Conservation (phyloP, 2,888 invertebrate species). For the Drosophila flavopinicola region DNA sequence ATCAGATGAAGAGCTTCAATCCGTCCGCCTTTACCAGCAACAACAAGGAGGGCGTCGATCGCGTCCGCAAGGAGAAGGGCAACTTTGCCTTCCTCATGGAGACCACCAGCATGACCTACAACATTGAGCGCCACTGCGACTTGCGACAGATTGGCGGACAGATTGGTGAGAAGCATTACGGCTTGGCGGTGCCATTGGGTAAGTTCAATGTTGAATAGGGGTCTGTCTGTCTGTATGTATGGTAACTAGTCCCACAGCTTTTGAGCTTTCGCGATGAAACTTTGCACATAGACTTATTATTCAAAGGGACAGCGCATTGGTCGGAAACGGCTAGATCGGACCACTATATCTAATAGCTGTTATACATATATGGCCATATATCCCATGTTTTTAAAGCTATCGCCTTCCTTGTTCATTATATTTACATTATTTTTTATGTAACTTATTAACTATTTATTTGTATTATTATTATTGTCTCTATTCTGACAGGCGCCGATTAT, state of each 20-base stretch:
- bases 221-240: too few species aligned
- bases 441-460: too few species aligned
- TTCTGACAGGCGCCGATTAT: constrained; percentile 88
- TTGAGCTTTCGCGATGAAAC: too few species aligned
- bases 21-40: constrained; percentile 91
- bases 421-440: too few species aligned
- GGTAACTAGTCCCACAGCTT: too few species aligned
- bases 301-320: too few species aligned
- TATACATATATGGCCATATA: too few species aligned
- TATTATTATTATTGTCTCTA: neutral
- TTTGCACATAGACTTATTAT: too few species aligned
- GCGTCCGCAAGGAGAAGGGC: constrained; percentile 90
- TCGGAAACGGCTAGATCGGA: too few species aligned
- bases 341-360: too few species aligned
- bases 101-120: constrained; percentile 96
- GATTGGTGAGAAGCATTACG: constrained; percentile 96
- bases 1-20: constrained; percentile 92
- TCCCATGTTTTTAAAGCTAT: too few species aligned
- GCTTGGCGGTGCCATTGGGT: constrained; percentile 96
- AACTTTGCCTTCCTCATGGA: constrained; percentile 98
- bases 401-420: too few species aligned
- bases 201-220: constrained; percentile 70
- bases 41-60: constrained; percentile 93
- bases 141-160: constrained; percentile 91
- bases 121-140: constrained; percentile 91